These are phyloP conservation scores for Indri indri DNA, from an alignment of 2,113 vertebrate species.

Conservation along the genomic window DNA sequence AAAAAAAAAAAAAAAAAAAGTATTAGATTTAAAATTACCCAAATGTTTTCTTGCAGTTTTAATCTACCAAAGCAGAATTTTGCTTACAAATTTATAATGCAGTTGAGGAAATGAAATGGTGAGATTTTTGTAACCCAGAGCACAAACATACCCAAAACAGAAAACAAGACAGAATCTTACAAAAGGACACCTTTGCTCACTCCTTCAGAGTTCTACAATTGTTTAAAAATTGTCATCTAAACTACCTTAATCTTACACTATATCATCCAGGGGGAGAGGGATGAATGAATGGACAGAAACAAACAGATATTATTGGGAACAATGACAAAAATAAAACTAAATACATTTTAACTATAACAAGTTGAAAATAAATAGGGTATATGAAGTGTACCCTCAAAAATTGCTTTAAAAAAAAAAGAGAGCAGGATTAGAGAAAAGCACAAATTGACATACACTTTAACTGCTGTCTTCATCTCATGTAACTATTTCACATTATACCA, in stretches of 20 bases:
- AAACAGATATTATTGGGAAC: neutral
- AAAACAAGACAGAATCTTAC: neutral
- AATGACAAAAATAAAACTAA: neutral
- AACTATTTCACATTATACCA: neutral
- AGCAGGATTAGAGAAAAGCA: neutral
- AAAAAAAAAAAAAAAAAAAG: neutral
- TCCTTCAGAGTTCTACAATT: neutral
- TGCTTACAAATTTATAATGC: neutral
- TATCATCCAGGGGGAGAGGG: neutral
- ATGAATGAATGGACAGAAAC: neutral
- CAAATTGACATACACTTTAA: neutral
- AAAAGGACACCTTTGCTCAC: neutral
- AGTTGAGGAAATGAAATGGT: constrained; percentile 15
- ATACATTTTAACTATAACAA: neutral
- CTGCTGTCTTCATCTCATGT: neutral
- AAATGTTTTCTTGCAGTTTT: neutral
- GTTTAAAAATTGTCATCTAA: neutral
- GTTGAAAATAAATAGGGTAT: neutral
- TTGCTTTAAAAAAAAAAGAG: neutral
- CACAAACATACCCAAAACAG: neutral
- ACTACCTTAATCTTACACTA: neutral
- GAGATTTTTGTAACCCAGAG: constrained; percentile 2
- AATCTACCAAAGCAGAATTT: neutral
- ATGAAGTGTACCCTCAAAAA: neutral
- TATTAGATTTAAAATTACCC: neutral